Evolutionary conservation across 1,140 invertebrate genomes (phyloP).

Genomic region (Wiebesia pumilae): DNA sequence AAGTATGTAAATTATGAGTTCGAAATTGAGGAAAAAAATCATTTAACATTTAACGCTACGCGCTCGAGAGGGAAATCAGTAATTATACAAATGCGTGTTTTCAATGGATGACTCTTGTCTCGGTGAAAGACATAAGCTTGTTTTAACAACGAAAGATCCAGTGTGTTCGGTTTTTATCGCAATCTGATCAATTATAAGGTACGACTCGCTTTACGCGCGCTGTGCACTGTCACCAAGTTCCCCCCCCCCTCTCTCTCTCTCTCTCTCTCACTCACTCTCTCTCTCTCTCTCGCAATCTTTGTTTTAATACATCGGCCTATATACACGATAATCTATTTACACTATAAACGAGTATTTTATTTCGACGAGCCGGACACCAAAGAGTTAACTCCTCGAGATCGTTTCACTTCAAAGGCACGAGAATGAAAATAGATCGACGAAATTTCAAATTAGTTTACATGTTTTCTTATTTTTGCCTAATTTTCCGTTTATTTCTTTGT

Average conservation of each 20-base stretch:
- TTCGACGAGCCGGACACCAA: background rate
- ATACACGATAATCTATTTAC: constrained; percentile 30
- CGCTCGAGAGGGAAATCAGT: too few relatives aligned
- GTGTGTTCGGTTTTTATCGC: constrained; percentile 27
- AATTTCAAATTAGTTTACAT: constrained; percentile 3
- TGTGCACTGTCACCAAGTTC: constrained; percentile 9
- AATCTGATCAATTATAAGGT: constrained; percentile 39
- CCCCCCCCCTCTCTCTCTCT: too few relatives aligned
- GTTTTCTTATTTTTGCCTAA: background rate
- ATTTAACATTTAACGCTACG: background rate
- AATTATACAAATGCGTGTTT: constrained; percentile 16
- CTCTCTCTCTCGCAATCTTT: background rate
- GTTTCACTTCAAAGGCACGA: constrained; percentile 15
- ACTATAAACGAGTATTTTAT: constrained; percentile 50
- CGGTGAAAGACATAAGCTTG: background rate
- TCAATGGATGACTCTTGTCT: background rate
- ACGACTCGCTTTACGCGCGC: constrained; percentile 16
- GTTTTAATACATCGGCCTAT: background rate
- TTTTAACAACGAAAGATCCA: constrained; percentile 15
- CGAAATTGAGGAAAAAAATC: background rate
- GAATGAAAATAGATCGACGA: constrained; percentile 24
- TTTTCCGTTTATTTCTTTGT: background rate
- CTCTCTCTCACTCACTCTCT: too few relatives aligned
- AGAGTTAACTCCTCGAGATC: constrained; percentile 17
- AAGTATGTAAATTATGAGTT: background rate